Base-by-base conservation (phyloP, 2,888 invertebrate species). In the Acleris sparsana region DNA sequence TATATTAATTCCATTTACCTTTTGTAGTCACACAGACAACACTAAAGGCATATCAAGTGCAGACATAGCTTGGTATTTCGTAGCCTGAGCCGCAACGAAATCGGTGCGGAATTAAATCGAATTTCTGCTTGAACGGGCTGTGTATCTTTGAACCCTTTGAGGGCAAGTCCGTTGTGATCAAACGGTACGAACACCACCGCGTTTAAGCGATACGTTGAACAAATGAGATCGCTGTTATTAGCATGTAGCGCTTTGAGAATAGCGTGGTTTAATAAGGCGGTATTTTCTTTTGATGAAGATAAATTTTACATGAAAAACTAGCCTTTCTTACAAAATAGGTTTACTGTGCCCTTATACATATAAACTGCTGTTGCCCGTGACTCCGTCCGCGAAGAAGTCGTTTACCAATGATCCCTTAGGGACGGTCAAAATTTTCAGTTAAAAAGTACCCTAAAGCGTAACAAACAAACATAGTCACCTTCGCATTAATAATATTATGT, bases 101-200 rank as follows among this genome's bases (percentile, higher is more conserved):
- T 80, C 76, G 74, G 75, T 75, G 73, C 80, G 73, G 80, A 83
- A 88, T 87, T 84, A 85, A 88, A 89, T 86, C 82, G 83, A 86
- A 83, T 88, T 89, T 89, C 86, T 80, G 80, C 82, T 75, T 74
- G 79, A 84, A 75, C 78, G 83, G 77, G 74, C 82, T 75, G 73
- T 70, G 79, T 78, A 83, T 82, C 82, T 84, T 81, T 80, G 82
- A 85, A 83, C 82, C 80, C 83, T 80, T 85, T 82, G 77, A 78
- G 73, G 73, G 70, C 67, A 76, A 73, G 74, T 77, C 77, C 74
- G 75, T 72, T 68, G 65, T 71, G 82, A 86, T 87, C 82, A 85
- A 85, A 85, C 77, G 78, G 69, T 66, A 55, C 57, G 51, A 57
- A 17, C 51, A 60, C 29, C 51, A 33, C n/a, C 48, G n/a, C 16